Conservation (phyloP, 1,140 invertebrate species). For the Lasioglossum baleicum region DNA sequence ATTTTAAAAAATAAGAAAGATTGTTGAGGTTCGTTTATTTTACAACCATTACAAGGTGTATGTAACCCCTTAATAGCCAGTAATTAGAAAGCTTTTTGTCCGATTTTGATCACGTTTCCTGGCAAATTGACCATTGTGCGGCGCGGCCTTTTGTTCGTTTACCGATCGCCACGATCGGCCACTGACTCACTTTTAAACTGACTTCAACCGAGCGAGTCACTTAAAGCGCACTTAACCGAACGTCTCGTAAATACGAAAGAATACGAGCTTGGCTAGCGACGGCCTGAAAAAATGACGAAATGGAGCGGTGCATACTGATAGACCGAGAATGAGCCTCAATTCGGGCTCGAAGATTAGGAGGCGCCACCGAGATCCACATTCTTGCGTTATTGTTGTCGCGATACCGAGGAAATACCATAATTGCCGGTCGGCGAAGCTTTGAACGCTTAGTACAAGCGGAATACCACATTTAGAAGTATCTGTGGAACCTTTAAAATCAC, state of each 20-base stretch:
- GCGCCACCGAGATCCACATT: conserved; percentile 31
- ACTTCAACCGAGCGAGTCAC: conserved; percentile 8
- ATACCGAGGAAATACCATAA: neutral
- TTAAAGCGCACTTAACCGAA: conserved; percentile 27
- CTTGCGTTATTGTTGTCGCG: neutral
- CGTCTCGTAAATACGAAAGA: conserved; percentile 24
- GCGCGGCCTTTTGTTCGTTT: too few relatives aligned
- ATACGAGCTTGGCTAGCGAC: neutral
- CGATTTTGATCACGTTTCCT: too few relatives aligned
- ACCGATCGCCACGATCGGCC: neutral
- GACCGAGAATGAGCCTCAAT: neutral
- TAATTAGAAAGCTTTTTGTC: too few relatives aligned
- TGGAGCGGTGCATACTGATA: conserved; percentile 12
- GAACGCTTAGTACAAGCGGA: neutral
- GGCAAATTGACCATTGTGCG: too few relatives aligned
- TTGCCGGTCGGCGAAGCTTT: neutral
- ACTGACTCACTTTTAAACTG: too few relatives aligned
- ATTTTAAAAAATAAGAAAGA: too few relatives aligned
- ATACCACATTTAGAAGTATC: neutral
- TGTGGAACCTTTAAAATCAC: too few relatives aligned
- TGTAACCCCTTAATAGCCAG: too few relatives aligned
- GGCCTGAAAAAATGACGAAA: conserved; percentile 32
- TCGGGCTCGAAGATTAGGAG: conserved; percentile 13
- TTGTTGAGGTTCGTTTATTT: too few relatives aligned
- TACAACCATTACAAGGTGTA: too few relatives aligned